Evolutionary conservation across 1,140 invertebrate species (phyloP).

Genomic region (Maconellicoccus hirsutus): DNA sequence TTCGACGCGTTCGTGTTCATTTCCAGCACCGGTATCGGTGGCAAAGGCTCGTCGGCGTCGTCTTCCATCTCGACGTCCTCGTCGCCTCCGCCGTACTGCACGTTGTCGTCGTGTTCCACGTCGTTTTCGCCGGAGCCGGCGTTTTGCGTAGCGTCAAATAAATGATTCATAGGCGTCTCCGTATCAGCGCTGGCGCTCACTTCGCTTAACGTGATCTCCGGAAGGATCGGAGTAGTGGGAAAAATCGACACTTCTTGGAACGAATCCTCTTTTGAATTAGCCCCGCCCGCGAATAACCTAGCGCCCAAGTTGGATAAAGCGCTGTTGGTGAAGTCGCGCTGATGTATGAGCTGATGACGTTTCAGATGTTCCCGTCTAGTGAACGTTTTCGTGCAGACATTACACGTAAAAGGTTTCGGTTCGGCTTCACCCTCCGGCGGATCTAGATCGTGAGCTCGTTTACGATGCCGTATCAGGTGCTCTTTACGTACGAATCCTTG

Average conservation of each 20-base stretch:
- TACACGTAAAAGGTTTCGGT: conserved; percentile 31
- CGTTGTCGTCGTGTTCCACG: not conserved
- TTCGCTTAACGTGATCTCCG: conserved; percentile 25
- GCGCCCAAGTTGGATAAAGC: not conserved
- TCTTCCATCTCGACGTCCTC: conserved; percentile 22
- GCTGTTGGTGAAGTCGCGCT: conserved; percentile 24
- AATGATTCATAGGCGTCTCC: not conserved
- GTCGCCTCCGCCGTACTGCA: conserved; percentile 1
- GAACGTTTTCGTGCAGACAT: conserved; percentile 32
- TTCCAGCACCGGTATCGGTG: conserved; percentile 19
- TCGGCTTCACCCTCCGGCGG: conserved; percentile 25
- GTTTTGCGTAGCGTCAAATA: not conserved
- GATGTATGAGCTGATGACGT: conserved; percentile 30
- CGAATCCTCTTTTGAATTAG: conserved; percentile 7
- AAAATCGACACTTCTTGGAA: conserved; percentile 22
- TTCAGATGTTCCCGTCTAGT: conserved; percentile 31
- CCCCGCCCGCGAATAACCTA: not conserved
- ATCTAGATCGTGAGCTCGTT: conserved; percentile 30
- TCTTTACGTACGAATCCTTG: conserved; percentile 31
- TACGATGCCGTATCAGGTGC: conserved; percentile 29
- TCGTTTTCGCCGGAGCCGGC: no score
- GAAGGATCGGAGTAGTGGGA: conserved; percentile 23
- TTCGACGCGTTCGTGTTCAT: conserved; percentile 24
- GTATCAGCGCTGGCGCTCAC: not conserved
- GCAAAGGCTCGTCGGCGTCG: not conserved